Base-by-base conservation (phyloP, 2,797 vertebrate genomes). In the Chrysocyon brachyurus region DNA sequence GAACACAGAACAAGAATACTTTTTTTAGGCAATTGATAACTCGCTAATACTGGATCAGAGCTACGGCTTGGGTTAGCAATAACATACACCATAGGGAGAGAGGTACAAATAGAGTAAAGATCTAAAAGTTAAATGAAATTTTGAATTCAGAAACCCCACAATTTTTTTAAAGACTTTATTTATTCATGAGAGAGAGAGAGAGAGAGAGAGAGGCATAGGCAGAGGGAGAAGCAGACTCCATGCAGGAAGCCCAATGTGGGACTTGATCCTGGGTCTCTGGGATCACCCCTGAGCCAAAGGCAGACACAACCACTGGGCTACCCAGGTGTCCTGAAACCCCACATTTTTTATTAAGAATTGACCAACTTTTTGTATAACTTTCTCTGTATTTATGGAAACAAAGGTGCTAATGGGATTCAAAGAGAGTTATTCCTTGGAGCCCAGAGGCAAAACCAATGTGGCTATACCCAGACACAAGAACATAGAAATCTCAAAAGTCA, bases 331-430 rank as follows among this genome's bases (percentile, higher is more conserved):
- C 6, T 46, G 33, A 10, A 46, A 63, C 70, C 16, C 46, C 12
- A 64, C 10, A 10, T 84, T 90, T 86, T 28, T 61, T n/a, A 75
- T 10, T 68, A 87, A 94, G 19, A 26, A 52, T 90, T 83, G 10
- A 31, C 57, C 79, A 16, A 52, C 12, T 68, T 94, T 93, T 75
- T 82, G 4, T 52, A 33, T 78, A 92, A 49, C 49, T 77, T 88
- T 83, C 40, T 52, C 73, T 79, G 24, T 4, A 28, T 96, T 90
- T 57, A 19, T 40, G 40, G 63, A 94, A 81, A 87, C 17, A 73
- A 86, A 87, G 28, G 82, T 52, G 49, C 28, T 89, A 93, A 96
- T 75, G 36, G 87, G 31, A 79, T 94, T 83, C 73, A 91, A 70
- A 96, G 70, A 85, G 52, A 90, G 6, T 73, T 40, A 5, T 87